A percentile compares a stretch with the other conserved stretches of the same genome.
Evolutionary conservation across 2,113 vertebrate species (phyloP).

Genomic region (Sula dactylatra): DNA sequence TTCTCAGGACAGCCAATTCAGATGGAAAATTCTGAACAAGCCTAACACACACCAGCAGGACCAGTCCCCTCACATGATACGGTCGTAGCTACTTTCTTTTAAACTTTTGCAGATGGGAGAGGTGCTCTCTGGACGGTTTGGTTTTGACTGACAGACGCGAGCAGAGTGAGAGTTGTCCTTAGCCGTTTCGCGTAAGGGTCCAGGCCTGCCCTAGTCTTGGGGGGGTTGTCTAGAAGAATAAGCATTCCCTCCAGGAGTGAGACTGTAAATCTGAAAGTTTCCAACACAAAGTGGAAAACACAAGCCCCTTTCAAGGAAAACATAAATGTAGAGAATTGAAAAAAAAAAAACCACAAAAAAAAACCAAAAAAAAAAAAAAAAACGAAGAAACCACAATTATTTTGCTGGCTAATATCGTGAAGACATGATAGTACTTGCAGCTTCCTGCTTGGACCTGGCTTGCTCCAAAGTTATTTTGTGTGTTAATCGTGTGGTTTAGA

Average conservation of each 20-base stretch:
- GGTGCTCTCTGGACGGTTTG: rapidly evolving
- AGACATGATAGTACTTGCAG: constrained; percentile 66
- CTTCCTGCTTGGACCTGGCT: constrained; percentile 69
- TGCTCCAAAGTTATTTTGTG: constrained; percentile 66
- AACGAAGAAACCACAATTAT: constrained; percentile 61
- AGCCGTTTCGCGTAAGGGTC: rapidly evolving
- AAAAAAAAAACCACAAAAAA: not conserved
- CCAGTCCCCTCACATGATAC: rapidly evolving
- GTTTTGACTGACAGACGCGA: not conserved
- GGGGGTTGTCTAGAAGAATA: not conserved
- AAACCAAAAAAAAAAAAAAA: not conserved
- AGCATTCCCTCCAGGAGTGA: not conserved
- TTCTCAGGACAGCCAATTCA: not conserved
- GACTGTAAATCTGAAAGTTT: not conserved
- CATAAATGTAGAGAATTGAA: not conserved
- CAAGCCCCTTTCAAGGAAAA: constrained; percentile 47
- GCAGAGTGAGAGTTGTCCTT: not conserved
- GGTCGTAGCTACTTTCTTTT: not conserved
- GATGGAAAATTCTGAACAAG: not conserved
- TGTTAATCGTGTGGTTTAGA: constrained; percentile 74
- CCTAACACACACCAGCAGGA: not conserved
- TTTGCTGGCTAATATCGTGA: constrained; percentile 52
- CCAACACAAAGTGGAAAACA: not conserved
- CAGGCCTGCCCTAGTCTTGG: not conserved
- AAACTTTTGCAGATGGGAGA: not conserved